Conservation (phyloP, 2,113 vertebrate species). For the Ciconia maguari region DNA sequence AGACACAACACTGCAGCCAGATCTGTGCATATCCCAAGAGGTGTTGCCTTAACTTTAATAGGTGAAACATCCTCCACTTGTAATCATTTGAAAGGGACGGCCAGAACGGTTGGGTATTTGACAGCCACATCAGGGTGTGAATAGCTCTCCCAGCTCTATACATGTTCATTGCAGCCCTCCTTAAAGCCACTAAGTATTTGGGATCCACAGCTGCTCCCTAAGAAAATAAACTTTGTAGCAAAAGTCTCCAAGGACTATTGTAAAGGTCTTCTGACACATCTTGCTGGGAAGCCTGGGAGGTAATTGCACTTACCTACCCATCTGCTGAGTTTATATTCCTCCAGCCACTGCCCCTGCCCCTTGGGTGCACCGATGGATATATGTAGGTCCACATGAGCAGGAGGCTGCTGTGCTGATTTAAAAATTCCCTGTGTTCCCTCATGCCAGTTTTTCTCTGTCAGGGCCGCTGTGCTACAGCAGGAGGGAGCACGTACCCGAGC, state of each 20-base stretch:
- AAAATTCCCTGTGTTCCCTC: neutral
- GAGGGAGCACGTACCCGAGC: fast-evolving
- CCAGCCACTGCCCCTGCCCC: neutral
- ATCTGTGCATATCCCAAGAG: neutral
- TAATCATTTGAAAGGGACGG: neutral
- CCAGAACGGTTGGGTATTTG: neutral
- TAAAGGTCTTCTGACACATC: neutral
- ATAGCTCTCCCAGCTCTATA: neutral
- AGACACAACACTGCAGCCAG: neutral
- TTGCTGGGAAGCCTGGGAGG: neutral
- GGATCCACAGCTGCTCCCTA: neutral
- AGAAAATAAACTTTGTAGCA: neutral
- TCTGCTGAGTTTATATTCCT: neutral
- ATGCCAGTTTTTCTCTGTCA: neutral
- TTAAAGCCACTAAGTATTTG: neutral
- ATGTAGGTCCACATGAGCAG: neutral
- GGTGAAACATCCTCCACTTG: neutral
- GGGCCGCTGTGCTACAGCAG: neutral
- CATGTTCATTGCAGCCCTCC: neutral
- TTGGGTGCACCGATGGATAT: fast-evolving
- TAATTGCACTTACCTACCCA: neutral
- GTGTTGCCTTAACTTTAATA: neutral
- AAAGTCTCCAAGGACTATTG: neutral
- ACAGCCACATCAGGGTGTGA: neutral
- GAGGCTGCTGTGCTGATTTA: neutral